Evolutionary conservation across 2,113 vertebrate species (phyloP).

Genomic region (Thinocorus orbignyianus): DNA sequence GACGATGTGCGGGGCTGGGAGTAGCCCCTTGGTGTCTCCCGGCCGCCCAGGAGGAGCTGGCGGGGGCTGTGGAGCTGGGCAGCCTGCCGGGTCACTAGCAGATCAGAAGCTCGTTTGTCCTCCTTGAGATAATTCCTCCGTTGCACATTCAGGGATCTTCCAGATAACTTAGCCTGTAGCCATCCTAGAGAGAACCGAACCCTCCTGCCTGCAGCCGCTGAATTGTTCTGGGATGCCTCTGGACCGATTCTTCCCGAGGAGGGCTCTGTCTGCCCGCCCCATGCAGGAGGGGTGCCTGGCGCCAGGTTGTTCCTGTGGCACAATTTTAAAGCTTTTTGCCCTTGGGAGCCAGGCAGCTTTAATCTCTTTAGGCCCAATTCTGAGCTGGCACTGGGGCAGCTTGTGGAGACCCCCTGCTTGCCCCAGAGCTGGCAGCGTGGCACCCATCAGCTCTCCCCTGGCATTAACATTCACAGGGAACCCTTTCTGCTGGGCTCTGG

Average conservation of each 20-base stretch:
- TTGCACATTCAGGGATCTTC: conserved; percentile 16
- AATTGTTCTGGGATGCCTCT: not conserved
- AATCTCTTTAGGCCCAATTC: not conserved
- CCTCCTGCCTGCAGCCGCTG: not conserved
- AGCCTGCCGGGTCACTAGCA: not conserved
- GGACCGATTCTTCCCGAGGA: not conserved
- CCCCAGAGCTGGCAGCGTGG: fast-evolving
- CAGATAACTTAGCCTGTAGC: not conserved
- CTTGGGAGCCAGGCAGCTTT: not conserved
- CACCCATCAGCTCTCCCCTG: not conserved
- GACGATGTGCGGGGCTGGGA: not conserved
- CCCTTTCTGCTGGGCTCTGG: not conserved
- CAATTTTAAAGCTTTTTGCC: not conserved
- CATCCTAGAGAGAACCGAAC: not conserved
- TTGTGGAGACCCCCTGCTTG: fast-evolving
- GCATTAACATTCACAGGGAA: not conserved
- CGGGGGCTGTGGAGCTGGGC: not conserved
- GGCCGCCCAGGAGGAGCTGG: not conserved
- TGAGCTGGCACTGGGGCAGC: not conserved
- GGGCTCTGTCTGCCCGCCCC: not conserved
- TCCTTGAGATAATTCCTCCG: not conserved
- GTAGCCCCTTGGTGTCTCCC: not conserved
- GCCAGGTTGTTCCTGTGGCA: not conserved
- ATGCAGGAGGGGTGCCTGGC: not conserved
- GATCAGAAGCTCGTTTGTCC: not conserved